These are phyloP conservation scores for Leptothorax acervorum DNA, from an alignment of 2,888 invertebrate species.

Conservation along the genomic window DNA sequence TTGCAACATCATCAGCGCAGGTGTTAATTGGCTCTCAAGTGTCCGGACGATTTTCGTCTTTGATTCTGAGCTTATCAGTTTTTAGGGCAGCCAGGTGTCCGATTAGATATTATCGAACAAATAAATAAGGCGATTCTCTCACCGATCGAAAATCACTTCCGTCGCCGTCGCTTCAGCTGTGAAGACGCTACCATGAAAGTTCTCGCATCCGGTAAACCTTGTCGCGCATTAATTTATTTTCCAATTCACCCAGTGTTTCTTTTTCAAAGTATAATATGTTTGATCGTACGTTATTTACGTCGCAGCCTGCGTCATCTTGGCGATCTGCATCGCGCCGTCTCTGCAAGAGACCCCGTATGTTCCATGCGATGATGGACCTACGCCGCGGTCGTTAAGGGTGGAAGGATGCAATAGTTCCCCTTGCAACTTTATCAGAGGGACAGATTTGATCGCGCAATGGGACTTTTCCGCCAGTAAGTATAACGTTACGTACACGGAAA, in stretches of 20 bases:
- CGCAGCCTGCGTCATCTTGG: slow-evolving; percentile 69
- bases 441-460: slow-evolving; percentile 63
- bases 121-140: slow-evolving; percentile 64
- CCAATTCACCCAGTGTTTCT: not conserved
- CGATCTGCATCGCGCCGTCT: slow-evolving; percentile 67
- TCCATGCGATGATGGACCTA: slow-evolving; percentile 59
- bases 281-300: not conserved
- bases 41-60: slow-evolving; percentile 8
- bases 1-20: slow-evolving; percentile 54
- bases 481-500: slow-evolving; percentile 20
- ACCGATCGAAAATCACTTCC: not conserved
- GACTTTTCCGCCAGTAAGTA: slow-evolving; percentile 74
- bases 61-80: slow-evolving; percentile 52
- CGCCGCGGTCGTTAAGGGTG: slow-evolving; percentile 68
- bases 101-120: slow-evolving; percentile 68
- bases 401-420: slow-evolving; percentile 70
- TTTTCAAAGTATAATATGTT: not conserved
- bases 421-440: slow-evolving; percentile 71
- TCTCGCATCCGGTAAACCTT: slow-evolving; percentile 56
- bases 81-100: not conserved
- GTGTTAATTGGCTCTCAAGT: slow-evolving; percentile 63
- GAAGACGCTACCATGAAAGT: slow-evolving; percentile 55
- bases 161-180: slow-evolving; percentile 8
- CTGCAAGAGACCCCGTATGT: slow-evolving; percentile 56
- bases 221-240: not conserved